Evolutionary conservation across 2,888 invertebrate species (phyloP).

Genomic region (Frankliniella fusca): DNA sequence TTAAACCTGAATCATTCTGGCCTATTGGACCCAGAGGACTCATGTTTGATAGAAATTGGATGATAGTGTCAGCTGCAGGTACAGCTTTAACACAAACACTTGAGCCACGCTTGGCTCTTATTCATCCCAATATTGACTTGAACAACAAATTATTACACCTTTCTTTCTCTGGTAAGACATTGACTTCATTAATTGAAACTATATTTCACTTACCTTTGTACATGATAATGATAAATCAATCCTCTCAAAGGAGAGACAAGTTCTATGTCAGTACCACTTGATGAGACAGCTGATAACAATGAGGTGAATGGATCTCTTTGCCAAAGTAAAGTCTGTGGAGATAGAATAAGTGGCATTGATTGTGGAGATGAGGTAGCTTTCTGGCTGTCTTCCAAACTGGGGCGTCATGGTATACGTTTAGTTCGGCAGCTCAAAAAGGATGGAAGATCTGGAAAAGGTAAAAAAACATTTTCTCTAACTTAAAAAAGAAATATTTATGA

Average conservation of each 20-base stretch:
- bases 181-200: neutral
- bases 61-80: conserved; percentile 79
- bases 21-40: conserved; percentile 70
- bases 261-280: conserved; percentile 54
- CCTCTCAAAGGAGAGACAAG: conserved; percentile 50
- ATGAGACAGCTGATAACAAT: conserved; percentile 43
- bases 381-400: conserved; percentile 75
- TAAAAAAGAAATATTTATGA: conserved; percentile 45
- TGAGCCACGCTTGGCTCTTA: conserved; percentile 69
- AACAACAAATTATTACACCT: conserved; percentile 54
- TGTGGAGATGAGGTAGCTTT: conserved; percentile 75
- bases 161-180: conserved; percentile 56
- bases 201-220: conserved; percentile 4
- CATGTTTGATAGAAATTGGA: conserved; percentile 87
- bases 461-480: conserved; percentile 41
- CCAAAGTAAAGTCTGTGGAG: conserved; percentile 80
- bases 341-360: conserved; percentile 71
- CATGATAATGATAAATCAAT: conserved; percentile 29
- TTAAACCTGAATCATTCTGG: conserved; percentile 66
- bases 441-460: conserved; percentile 42
- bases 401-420: conserved; percentile 63
- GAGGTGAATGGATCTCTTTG: conserved; percentile 52
- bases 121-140: conserved; percentile 68
- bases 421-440: conserved; percentile 55
- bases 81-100: conserved; percentile 85